Evolutionary conservation across 2,113 vertebrate genomes (phyloP), one percentile per base, ranked within the genome.

Genomic region (Hymenochirus boettgeri): DNA sequence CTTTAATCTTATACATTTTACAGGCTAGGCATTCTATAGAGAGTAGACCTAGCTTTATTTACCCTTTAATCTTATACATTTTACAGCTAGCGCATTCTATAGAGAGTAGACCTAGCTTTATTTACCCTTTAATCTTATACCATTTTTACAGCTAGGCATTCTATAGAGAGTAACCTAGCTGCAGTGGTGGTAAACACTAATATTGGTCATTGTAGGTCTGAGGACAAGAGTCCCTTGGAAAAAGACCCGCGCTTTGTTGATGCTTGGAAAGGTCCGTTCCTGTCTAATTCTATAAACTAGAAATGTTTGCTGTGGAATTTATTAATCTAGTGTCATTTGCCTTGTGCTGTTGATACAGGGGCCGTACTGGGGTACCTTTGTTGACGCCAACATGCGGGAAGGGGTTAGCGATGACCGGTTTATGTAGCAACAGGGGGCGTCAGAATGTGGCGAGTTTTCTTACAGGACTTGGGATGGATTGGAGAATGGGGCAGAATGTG

Each of bases 401-500:
- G n/a, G n/a, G n/a, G n/a, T 59, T 91, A 72, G 83, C 80, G 0
- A 72, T 76, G 7, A 91, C 85, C 0, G 89, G 50, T 93, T 92
- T 71, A 89, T 91, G 86, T 88, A n/a, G 89, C 27, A 92, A 90
- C 79, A 83, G 90, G 71, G 91, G 89, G 61, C 74, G 86, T 5
- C 87, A 92, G 71, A 92, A 91, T 0, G 86, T 91, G 0, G 84
- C 90, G 53, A 91, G 91, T 74, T 93, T 93, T 62, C 86, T 92
- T 65, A 90, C 88, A 70, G 90, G 91, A 72, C 75, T 92, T 72
- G 82, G 85, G 0, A 78, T 92, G 50, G 90, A 92, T 70, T 93
- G 90, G 90, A 87, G 89, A 75, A 83, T 90, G 85, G 89, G 10
- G 90, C 91, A 0, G 89, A 92, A 57, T 90, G 85, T 88, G 92